Conservation (phyloP, 2,113 vertebrate genomes). For the Actenoides lindsayi region DNA sequence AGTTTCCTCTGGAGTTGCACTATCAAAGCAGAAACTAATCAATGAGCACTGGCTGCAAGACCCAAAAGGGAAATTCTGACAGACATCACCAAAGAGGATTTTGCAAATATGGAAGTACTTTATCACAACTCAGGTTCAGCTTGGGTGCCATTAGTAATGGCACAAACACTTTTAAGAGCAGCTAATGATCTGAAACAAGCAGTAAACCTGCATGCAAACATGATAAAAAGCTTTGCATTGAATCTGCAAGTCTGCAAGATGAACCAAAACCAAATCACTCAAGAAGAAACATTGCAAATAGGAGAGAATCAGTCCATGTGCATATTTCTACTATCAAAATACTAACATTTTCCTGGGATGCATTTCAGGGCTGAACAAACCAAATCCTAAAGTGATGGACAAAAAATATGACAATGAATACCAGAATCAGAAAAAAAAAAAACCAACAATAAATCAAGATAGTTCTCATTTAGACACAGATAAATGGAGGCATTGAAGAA, state of each 20-base stretch:
- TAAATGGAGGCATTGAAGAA: not conserved
- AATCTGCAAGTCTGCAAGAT: constrained; percentile 20
- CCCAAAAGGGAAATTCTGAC: not conserved
- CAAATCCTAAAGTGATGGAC: not conserved
- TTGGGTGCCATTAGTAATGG: not conserved
- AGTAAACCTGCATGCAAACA: constrained; percentile 4
- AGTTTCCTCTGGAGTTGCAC: not conserved
- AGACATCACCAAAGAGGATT: not conserved
- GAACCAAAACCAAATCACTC: constrained; percentile 10
- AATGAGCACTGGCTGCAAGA: not conserved
- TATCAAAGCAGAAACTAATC: constrained; percentile 25
- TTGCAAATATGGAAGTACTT: constrained; percentile 21
- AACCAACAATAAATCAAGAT: not conserved
- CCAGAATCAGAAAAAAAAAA: not conserved
- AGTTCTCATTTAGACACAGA: not conserved
- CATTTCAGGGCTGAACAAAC: not conserved
- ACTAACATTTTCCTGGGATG: not conserved
- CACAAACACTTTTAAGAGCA: constrained; percentile 26
- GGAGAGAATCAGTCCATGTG: not conserved
- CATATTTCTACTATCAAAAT: not conserved
- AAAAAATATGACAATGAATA: not conserved
- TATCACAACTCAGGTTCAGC: constrained; percentile 12
- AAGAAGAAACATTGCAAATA: constrained; percentile 4
- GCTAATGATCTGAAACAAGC: constrained; percentile 39
- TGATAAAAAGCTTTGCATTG: constrained; percentile 19